Evolutionary conservation across 2,888 invertebrate genomes (phyloP).

Genomic region (Xestia sexstrigata): DNA sequence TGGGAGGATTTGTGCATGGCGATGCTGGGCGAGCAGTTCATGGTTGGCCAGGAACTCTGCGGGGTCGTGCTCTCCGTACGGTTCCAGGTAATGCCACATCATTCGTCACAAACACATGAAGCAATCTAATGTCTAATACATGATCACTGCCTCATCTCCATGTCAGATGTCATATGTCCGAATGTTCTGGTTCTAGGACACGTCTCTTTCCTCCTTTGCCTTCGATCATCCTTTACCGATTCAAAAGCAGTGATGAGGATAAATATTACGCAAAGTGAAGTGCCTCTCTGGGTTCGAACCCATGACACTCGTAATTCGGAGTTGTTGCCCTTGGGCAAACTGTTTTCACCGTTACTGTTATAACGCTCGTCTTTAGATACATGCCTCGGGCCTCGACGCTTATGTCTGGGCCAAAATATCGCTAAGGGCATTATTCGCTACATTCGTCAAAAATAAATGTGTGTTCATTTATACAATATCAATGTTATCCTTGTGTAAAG

Average conservation of each 20-base stretch:
- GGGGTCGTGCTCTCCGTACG: constrained; percentile 99
- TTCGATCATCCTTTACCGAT: no score
- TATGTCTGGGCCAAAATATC: no score
- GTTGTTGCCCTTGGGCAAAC: not conserved
- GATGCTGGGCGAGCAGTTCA: constrained; percentile 99
- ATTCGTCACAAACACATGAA: not conserved
- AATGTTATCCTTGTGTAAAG: no score
- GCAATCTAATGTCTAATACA: not conserved
- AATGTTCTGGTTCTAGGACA: not conserved
- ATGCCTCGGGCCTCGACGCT: not conserved
- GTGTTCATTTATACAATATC: no score
- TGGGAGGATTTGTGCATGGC: constrained; percentile 99
- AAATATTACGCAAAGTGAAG: no score
- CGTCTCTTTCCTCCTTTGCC: not conserved
- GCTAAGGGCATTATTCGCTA: no score
- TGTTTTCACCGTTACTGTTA: not conserved
- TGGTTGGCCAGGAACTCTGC: constrained; percentile 99
- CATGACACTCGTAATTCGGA: not conserved
- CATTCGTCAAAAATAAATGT: no score
- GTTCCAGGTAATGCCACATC: constrained; percentile 92
- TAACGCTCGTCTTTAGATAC: not conserved
- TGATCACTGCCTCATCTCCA: not conserved
- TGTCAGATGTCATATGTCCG: not conserved
- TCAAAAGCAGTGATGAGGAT: no score
- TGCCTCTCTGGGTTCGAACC: not conserved